These are phyloP conservation scores for Choreutis nemorana DNA, from an alignment of 2,888 invertebrate genomes.

Conservation along the genomic window DNA sequence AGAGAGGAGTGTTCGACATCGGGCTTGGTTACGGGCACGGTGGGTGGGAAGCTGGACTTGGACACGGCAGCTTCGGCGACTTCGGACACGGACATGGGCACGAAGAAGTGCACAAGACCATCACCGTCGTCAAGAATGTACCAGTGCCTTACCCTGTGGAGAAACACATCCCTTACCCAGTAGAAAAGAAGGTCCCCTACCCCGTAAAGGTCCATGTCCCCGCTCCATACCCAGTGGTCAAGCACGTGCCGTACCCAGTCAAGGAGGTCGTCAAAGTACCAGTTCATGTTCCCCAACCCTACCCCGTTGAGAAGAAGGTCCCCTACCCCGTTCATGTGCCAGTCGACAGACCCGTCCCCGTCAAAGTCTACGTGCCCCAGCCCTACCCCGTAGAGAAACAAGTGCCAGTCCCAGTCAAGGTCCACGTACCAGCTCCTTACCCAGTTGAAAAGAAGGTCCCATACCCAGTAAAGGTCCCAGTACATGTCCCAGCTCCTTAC, in stretches of 20 bases:
- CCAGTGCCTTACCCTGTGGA: slow-evolving; percentile 78
- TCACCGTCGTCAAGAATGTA: slow-evolving; percentile 78
- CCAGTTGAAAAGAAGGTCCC: slow-evolving; percentile 73
- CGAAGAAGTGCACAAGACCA: slow-evolving; percentile 69
- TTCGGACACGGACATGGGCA: slow-evolving; percentile 37
- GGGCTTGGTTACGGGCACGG: slow-evolving; percentile 60
- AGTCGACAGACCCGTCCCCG: slow-evolving; percentile 59
- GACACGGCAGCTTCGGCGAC: slow-evolving; percentile 25
- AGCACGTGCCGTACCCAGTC: slow-evolving; percentile 72
- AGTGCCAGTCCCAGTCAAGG: slow-evolving; percentile 71
- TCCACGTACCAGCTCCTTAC: slow-evolving; percentile 73
- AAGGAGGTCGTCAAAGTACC: slow-evolving; percentile 69
- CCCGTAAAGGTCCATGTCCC: slow-evolving; percentile 72
- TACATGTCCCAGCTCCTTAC: slow-evolving; percentile 69
- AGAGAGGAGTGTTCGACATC: slow-evolving; percentile 72
- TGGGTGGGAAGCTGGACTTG: slow-evolving; percentile 18
- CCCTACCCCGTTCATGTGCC: slow-evolving; percentile 64
- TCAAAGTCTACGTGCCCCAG: slow-evolving; percentile 64
- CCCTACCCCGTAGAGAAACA: slow-evolving; percentile 70
- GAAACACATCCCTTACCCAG: slow-evolving; percentile 73
- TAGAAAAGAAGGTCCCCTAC: slow-evolving; percentile 69
- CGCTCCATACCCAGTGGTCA: slow-evolving; percentile 73
- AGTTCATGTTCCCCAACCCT: slow-evolving; percentile 72
- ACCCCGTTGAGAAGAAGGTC: slow-evolving; percentile 71
- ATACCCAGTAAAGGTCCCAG: slow-evolving; percentile 69